Conservation (phyloP, 2,888 invertebrate genomes). For the Drosophila demipolita region DNA sequence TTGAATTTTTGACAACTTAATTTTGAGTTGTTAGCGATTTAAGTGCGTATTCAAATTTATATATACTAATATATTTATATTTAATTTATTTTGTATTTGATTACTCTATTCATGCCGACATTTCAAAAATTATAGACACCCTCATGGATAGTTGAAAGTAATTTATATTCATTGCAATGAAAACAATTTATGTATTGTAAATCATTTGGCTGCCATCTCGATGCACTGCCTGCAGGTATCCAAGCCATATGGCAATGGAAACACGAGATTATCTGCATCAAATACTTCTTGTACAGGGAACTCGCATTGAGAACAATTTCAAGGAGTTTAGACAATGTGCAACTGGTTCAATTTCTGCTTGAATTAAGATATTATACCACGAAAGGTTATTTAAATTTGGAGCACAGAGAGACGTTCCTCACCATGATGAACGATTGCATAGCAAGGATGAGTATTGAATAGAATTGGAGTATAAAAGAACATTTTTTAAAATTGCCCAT, state of each 20-base stretch:
- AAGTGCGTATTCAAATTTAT: background rate
- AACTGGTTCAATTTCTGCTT: background rate
- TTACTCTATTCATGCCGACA: too few relatives aligned
- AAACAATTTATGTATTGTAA: background rate
- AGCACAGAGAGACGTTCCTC: background rate
- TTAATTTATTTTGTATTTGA: too few relatives aligned
- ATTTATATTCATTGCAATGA: background rate
- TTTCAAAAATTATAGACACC: background rate
- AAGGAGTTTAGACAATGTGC: background rate
- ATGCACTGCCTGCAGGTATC: background rate
- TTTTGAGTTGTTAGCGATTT: background rate
- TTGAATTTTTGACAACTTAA: background rate
- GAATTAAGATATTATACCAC: background rate
- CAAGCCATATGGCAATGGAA: background rate
- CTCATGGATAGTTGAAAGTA: background rate
- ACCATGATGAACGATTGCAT: background rate
- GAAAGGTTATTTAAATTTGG: background rate
- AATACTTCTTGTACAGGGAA: background rate
- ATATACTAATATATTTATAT: background rate
- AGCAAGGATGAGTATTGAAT: background rate
- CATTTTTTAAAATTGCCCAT: too few relatives aligned
- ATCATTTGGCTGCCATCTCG: background rate
- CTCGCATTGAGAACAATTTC: background rate
- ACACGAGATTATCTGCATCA: background rate
- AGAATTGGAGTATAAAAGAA: background rate